A percentile compares a stretch with the other conserved stretches of the same genome.
These are phyloP conservation scores for Lanius collurio DNA, from an alignment of 2,113 vertebrate genomes.

Conservation along the genomic window DNA sequence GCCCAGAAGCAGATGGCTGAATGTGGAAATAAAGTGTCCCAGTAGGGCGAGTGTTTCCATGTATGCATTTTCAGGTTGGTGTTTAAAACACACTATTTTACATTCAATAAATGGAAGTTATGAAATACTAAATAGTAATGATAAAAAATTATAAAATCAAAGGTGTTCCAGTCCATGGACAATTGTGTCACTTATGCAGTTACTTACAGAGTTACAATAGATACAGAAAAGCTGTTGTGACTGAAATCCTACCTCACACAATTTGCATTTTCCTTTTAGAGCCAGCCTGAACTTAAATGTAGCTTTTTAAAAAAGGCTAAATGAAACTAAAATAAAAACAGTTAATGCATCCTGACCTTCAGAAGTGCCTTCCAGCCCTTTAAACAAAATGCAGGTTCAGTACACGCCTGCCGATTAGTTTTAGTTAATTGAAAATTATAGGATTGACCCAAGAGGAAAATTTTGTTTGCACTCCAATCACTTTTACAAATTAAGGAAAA, in stretches of 20 bases:
- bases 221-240: constrained; percentile 4
- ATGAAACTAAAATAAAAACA: constrained; percentile 68
- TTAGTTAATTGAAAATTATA: constrained; percentile 90
- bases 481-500: constrained; percentile 88
- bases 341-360: constrained; percentile 73
- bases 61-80: not conserved
- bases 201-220: not conserved
- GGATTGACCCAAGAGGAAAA: constrained; percentile 87
- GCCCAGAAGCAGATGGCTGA: constrained; percentile 28
- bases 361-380: constrained; percentile 80
- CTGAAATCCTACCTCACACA: constrained; percentile 26
- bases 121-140: not conserved
- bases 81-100: not conserved
- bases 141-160: constrained; percentile 5
- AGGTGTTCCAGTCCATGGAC: not conserved
- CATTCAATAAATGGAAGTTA: not conserved
- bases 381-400: constrained; percentile 82
- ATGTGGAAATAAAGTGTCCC: constrained; percentile 11
- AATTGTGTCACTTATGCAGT: not conserved
- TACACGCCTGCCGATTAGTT: constrained; percentile 78
- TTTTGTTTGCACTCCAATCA: constrained; percentile 88
- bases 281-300: constrained; percentile 22
- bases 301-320: constrained; percentile 30
- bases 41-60: not conserved
- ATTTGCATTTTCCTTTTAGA: constrained; percentile 36